Evolutionary conservation across 2,888 invertebrate species (phyloP), one percentile per base, ranked within the genome.

Genomic region (Rhagonycha fulva): DNA sequence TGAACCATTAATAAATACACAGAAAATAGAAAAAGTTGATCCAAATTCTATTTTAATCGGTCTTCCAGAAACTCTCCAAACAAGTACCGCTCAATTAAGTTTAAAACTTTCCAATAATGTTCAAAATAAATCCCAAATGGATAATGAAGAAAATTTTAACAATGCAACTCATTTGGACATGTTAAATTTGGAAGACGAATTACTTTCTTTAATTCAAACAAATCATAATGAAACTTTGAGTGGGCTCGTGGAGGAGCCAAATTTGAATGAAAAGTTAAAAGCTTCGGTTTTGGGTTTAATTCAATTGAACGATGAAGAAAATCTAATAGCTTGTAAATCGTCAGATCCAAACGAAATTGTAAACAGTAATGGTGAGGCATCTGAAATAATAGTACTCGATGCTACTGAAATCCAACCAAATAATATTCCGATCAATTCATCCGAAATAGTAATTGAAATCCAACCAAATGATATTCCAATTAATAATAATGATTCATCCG

Each of bases 21-120:
- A n/a, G 26, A 70, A n/a, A 70, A 26, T 30, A 19, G 66, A 71
- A 23, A n/a, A 26, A 26, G 4, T 5, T 5, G 26, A 26, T 5
- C 26, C 26, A 26, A 26, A 47, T 7, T 47, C 32, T n/a, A n/a
- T 1, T 47, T 47, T 32, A 5, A 10, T 12, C n/a, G n/a, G 12
- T 2, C 47, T 47, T n/a, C 47, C 47, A n/a, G 47, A 47, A 9
- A n/a, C 23, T 23, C 75, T 70, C 76, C 80, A 63, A 71, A 71
- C 68, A 70, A 68, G 68, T 68, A 74, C 30, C 28, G 26, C 26
- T 0, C 19, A 68, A 26, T 19, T 67, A 24, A 70, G 68, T 62
- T 62, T 71, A 60, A 66, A 62, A 71, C n/a, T 72, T 5, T 9
- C 11, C 68, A 10, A 4, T 12, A 47, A 47, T 12, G 7, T 5